Evolutionary conservation across 2,888 invertebrate species (phyloP).

Genomic region (Spodoptera picta): DNA sequence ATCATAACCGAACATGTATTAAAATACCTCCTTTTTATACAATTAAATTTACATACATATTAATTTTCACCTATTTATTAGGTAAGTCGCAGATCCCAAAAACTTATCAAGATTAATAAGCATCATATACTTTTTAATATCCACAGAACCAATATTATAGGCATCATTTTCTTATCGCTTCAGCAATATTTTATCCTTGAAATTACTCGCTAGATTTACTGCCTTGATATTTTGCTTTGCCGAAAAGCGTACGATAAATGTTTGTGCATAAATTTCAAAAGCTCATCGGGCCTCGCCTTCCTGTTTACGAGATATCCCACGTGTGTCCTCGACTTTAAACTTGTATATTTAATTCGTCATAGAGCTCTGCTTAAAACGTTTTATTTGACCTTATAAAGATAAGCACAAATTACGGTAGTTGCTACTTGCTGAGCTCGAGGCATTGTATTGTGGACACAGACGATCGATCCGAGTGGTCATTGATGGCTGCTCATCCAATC

Average conservation of each 20-base stretch:
- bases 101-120: conserved; percentile 7
- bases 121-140: conserved; percentile 16
- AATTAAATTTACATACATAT: too few relatives aligned
- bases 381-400: conserved; percentile 21
- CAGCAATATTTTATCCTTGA: conserved; percentile 59
- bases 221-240: conserved; percentile 61
- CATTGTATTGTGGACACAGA: too few relatives aligned
- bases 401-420: not conserved
- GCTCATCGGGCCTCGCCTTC: conserved; percentile 62
- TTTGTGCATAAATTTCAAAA: conserved; percentile 73
- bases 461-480: too few relatives aligned
- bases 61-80: too few relatives aligned
- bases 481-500: too few relatives aligned
- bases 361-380: conserved; percentile 33
- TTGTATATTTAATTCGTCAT: conserved; percentile 53
- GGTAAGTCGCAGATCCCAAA: not conserved
- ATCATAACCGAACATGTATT: too few relatives aligned
- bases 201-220: conserved; percentile 60
- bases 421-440: too few relatives aligned
- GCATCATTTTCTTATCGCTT: conserved; percentile 50
- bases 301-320: conserved; percentile 62
- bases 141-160: conserved; percentile 30
- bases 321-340: conserved; percentile 56
- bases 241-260: conserved; percentile 69
- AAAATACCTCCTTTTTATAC: too few relatives aligned